A percentile compares a stretch with the other conserved stretches of the same genome.
Conservation (phyloP, 2,113 vertebrate species). For the Mellivora capensis region DNA sequence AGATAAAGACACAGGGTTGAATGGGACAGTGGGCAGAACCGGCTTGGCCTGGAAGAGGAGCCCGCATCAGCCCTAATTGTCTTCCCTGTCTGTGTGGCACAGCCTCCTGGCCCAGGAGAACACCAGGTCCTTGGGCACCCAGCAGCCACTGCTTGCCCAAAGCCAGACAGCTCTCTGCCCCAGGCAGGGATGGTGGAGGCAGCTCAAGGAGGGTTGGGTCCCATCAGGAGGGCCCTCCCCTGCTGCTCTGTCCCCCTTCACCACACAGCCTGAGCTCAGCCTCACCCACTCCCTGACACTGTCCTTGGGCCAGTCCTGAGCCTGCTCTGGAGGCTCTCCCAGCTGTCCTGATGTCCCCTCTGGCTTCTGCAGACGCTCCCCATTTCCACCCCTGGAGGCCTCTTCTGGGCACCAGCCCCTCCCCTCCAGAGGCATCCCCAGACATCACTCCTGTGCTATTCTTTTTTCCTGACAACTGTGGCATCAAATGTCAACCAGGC, state of each 20-base stretch:
- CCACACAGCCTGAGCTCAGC: neutral
- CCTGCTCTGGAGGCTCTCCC: constrained; percentile 69
- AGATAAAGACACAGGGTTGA: neutral
- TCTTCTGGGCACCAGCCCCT: constrained; percentile 23
- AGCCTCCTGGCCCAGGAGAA: neutral
- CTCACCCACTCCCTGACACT: constrained; percentile 37
- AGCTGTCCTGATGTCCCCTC: constrained; percentile 73
- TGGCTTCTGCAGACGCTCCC: constrained; percentile 50
- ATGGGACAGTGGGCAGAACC: rapidly evolving
- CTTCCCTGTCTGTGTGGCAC: neutral
- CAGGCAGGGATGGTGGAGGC: neutral
- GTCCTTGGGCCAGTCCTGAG: constrained; percentile 49
- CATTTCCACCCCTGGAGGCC: constrained; percentile 28
- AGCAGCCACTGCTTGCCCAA: neutral
- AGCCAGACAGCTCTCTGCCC: neutral
- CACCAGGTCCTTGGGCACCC: neutral
- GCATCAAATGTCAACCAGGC: constrained; percentile 50
- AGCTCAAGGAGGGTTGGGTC: neutral
- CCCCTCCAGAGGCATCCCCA: constrained; percentile 48
- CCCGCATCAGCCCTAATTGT: neutral
- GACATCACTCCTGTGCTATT: constrained; percentile 45
- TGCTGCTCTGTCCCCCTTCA: neutral
- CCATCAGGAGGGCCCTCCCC: neutral
- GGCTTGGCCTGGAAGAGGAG: neutral
- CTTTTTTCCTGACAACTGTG: constrained; percentile 52